Base-by-base conservation (phyloP, 2,113 vertebrate species). In the Chelonoidis abingdonii region DNA sequence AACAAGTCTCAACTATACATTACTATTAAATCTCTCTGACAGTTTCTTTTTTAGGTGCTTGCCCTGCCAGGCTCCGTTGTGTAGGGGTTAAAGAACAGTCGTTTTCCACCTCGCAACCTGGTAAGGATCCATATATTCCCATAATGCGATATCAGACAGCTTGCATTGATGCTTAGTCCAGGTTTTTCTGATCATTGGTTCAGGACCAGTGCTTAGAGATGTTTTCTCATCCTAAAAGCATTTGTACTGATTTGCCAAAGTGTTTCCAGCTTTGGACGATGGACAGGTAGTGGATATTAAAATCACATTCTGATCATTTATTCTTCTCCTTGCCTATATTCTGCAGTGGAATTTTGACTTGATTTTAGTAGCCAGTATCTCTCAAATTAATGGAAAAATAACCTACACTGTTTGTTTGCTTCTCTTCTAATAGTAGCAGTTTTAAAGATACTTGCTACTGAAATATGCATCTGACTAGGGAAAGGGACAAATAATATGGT, bases 41-140 rank as follows among this genome's bases (percentile, higher is more conserved):
- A 99, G 99, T 99, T 99, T 99, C 98, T 99, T 98, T 99, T 99
- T 99, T 99, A 99, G 99, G 99, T 99, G 99, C 98, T 99, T 99
- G 99, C 98, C 99, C 98, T 99, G 98, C 99, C 99, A 99, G 99
- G 99, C 98, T 98, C 98, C 99, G 98, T 99, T 99, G 98, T 97
- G 97, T 98, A 99, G 98, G 98, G 99, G 98, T 99, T 99, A 99
- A 99, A 99, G 99, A 99, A 98, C 99, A 98, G 98, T 99, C 98
- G 98, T 98, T 98, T 98, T 98, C 98, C 98, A 98, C 99, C 98
- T 99, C 99, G 98, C 99, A 98, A 99, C 99, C 99, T 99, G 99
- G 99, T 99, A 99, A 99, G 99, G 99, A 99, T 99, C 99, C 98
- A 98, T 99, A 98, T 98, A 98, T 98, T 98, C 98, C 97, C 98